A percentile compares a stretch with the other conserved stretches of the same genome.
These are phyloP conservation scores for Ornithorhynchus anatinus DNA, from an alignment of 2,113 vertebrate genomes.

Conservation along the genomic window DNA sequence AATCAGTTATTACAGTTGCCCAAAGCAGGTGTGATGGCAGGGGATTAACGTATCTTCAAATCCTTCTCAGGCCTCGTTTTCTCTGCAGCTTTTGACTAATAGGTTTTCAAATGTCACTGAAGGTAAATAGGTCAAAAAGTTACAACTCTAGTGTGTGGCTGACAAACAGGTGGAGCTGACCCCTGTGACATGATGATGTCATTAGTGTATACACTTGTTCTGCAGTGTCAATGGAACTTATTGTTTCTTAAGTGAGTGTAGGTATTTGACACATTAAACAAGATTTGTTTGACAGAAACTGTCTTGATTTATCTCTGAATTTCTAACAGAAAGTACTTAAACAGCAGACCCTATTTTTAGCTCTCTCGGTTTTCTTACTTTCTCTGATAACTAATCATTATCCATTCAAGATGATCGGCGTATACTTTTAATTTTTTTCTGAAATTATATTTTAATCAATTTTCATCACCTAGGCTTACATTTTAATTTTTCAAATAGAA, in stretches of 20 bases:
- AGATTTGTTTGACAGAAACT: constrained; percentile 22
- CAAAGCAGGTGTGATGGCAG: constrained; percentile 85
- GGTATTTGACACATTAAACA: constrained; percentile 57
- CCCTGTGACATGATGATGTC: constrained; percentile 66
- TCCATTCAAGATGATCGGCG: not conserved
- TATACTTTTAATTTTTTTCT: not conserved
- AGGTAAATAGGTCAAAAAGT: constrained; percentile 84
- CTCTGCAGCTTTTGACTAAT: constrained; percentile 77
- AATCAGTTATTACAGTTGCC: constrained; percentile 90
- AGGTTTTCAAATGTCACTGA: constrained; percentile 78
- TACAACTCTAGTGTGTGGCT: constrained; percentile 73
- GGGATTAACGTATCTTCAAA: constrained; percentile 80
- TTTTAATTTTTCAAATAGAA: not conserved
- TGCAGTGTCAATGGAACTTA: constrained; percentile 65
- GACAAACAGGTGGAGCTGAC: constrained; percentile 81
- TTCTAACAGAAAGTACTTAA: constrained; percentile 34
- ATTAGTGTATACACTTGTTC: constrained; percentile 71
- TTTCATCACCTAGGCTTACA: not conserved
- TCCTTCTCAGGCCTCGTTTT: constrained; percentile 69
- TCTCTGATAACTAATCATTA: not conserved
- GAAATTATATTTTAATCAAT: not conserved
- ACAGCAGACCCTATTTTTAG: not conserved
- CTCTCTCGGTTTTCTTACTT: too few relatives aligned
- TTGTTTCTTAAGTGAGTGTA: constrained; percentile 60
- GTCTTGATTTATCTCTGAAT: constrained; percentile 27